Evolutionary conservation across 1,140 invertebrate species (phyloP), one percentile per base, ranked within the genome.

Genomic region (Thalassaphorura encarpata): DNA sequence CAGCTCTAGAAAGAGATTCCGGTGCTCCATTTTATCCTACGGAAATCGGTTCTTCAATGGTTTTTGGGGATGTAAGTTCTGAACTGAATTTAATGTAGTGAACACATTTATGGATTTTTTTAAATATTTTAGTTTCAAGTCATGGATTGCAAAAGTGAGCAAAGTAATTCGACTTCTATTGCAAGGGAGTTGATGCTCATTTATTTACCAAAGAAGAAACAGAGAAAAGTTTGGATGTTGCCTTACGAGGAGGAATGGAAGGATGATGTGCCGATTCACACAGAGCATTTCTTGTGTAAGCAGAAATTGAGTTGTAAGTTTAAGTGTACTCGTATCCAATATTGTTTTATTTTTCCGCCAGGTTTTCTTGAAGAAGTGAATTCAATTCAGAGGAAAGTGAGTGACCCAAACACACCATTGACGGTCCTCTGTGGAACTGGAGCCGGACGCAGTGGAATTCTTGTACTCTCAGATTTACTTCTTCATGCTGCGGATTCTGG

Each of bases 401-500:
- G 74, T 33, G 82, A 85, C 66, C 77, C 81, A 54, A 78, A 77
- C 39, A 76, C 77, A 0, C 83, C 84, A 41, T 75, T 84, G 40
- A 70, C 83, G 26, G 76, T 87, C 26, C 80, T 84, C 67, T 85
- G 84, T 67, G 78, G 77, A 24, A 78, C 79, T 33, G 83, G 83
- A 40, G 81, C 82, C 21, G 83, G 82, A 1, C 74, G 83, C 31
- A 80, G 82, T 26, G 85, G 85, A 6, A 77, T 87, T 3, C 81
- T 86, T n/a, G 79, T 92, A 28, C 75, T 87, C 13, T 79, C 81
- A 26, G 84, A 89, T 71, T 73, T 89, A 46, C 75, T 93, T 64
- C 77, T 89, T 19, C 85, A 87, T 69, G 86, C 85, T 46, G 72
- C 90, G n/a, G 86, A 90, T 73, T 82, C 87, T 67, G 90, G 89